Evolutionary conservation across 2,888 invertebrate genomes (phyloP).

Genomic region (Coleophora deauratella): DNA sequence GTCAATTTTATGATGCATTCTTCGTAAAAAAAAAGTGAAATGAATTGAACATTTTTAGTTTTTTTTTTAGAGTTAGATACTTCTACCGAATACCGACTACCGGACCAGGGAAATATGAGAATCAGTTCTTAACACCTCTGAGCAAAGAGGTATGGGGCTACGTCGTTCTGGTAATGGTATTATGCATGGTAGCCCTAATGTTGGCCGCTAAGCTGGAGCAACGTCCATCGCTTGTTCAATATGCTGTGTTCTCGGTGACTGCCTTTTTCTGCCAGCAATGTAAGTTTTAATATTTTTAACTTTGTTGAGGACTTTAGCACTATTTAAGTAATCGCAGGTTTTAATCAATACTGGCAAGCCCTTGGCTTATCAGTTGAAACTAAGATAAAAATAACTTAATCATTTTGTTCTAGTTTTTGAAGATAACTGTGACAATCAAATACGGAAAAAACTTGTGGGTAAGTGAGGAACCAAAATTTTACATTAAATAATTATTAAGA

Average conservation of each 20-base stretch:
- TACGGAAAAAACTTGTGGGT: background rate
- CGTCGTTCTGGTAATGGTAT: slow-evolving; percentile 28
- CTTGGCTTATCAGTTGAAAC: too few species aligned
- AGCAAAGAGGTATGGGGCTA: slow-evolving; percentile 48
- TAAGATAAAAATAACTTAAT: background rate
- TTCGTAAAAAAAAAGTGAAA: too few species aligned
- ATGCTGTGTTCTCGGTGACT: slow-evolving; percentile 51
- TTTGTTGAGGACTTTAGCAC: background rate
- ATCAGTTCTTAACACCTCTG: slow-evolving; percentile 63
- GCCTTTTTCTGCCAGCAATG: slow-evolving; percentile 60
- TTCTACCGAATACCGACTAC: slow-evolving; percentile 47
- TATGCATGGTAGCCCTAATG: slow-evolving; percentile 44
- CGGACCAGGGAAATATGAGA: slow-evolving; percentile 51
- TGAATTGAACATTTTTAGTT: too few species aligned
- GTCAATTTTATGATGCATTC: too few species aligned
- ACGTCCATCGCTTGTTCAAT: slow-evolving; percentile 34
- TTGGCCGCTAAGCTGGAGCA: slow-evolving; percentile 40
- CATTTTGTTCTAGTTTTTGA: slow-evolving; percentile 44
- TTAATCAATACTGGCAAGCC: too few species aligned
- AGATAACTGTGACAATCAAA: slow-evolving; percentile 27
- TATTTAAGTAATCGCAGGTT: too few species aligned
- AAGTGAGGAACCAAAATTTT: too few species aligned
- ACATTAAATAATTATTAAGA: too few species aligned
- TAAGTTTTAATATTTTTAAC: slow-evolving; percentile 23
- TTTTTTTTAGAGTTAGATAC: slow-evolving; percentile 40